Percentiles rank a stretch among this genome's conserved stretches.
These are phyloP conservation scores for Eretmochelys imbricata DNA, from an alignment of 2,113 vertebrate genomes.

Conservation along the genomic window DNA sequence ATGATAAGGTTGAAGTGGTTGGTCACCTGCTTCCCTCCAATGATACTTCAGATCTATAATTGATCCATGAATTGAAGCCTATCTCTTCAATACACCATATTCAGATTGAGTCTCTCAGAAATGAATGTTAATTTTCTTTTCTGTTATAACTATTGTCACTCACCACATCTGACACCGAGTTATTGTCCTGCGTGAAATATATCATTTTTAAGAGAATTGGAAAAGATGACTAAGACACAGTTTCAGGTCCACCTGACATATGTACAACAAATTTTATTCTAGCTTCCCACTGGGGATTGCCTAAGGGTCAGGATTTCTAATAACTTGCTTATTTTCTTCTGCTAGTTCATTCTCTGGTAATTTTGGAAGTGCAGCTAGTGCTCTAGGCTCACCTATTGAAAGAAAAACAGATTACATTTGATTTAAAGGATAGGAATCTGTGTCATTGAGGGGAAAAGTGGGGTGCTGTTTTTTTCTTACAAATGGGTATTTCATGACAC, in stretches of 20 bases:
- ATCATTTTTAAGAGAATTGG: neutral
- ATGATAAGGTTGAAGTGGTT: neutral
- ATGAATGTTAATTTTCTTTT: neutral
- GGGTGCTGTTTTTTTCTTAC: neutral
- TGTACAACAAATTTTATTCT: neutral
- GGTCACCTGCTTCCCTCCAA: neutral
- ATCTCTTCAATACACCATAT: neutral
- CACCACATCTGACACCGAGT: neutral
- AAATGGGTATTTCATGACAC: neutral
- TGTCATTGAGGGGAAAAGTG: neutral
- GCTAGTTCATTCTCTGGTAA: neutral
- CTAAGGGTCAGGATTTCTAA: neutral
- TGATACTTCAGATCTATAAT: neutral
- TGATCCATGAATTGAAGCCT: neutral
- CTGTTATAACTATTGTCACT: neutral
- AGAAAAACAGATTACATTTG: neutral
- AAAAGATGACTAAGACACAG: neutral
- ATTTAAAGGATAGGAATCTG: neutral
- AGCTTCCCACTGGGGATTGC: neutral
- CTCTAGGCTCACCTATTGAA: neutral
- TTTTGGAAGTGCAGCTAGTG: neutral
- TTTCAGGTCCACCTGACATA: neutral
- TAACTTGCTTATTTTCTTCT: neutral
- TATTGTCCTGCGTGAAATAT: neutral
- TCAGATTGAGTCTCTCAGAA: neutral